Conservation (phyloP, 2,888 invertebrate genomes). For the Himalopsyche kuldschensis region DNA sequence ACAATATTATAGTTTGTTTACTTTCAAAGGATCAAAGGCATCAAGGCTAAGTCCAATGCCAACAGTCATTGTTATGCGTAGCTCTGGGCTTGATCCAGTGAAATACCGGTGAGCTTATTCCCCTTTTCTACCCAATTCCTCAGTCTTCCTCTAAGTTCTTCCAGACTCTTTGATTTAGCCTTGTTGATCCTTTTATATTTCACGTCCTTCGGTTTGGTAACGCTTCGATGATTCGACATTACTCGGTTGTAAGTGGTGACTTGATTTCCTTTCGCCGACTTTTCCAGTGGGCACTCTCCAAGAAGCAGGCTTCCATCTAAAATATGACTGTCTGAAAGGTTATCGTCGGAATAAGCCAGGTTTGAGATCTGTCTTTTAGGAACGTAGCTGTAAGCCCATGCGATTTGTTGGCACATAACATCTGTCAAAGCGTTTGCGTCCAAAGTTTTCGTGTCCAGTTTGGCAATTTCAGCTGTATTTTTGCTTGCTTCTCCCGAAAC, state of each 20-base stretch:
- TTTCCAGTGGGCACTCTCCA: slow-evolving; percentile 49
- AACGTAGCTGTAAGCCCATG: slow-evolving; percentile 59
- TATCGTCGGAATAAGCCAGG: slow-evolving; percentile 41
- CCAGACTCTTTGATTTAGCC: slow-evolving; percentile 85
- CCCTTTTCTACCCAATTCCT: slow-evolving; percentile 87
- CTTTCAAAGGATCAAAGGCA: neutral
- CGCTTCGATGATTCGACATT: slow-evolving; percentile 88
- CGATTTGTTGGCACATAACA: slow-evolving; percentile 41
- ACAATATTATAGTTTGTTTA: too few species aligned
- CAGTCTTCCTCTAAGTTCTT: slow-evolving; percentile 78
- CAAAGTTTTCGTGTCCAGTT: slow-evolving; percentile 42
- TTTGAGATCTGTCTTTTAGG: slow-evolving; percentile 57
- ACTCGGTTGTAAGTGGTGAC: slow-evolving; percentile 82
- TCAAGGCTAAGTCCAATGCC: neutral
- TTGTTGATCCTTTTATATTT: slow-evolving; percentile 90
- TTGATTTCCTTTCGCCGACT: slow-evolving; percentile 54
- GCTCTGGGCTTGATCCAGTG: slow-evolving; percentile 69
- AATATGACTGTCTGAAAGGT: slow-evolving; percentile 33
- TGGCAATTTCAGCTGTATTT: slow-evolving; percentile 53
- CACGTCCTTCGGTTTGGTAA: slow-evolving; percentile 88
- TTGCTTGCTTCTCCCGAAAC: slow-evolving; percentile 55
- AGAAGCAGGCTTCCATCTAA: slow-evolving; percentile 45
- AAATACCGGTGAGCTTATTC: slow-evolving; percentile 66
- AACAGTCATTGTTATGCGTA: slow-evolving; percentile 54
- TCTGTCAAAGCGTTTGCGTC: slow-evolving; percentile 43